Evolutionary conservation across 2,113 vertebrate genomes (phyloP), one percentile per base, ranked within the genome.

Genomic region (Ibidorhyncha struthersii): DNA sequence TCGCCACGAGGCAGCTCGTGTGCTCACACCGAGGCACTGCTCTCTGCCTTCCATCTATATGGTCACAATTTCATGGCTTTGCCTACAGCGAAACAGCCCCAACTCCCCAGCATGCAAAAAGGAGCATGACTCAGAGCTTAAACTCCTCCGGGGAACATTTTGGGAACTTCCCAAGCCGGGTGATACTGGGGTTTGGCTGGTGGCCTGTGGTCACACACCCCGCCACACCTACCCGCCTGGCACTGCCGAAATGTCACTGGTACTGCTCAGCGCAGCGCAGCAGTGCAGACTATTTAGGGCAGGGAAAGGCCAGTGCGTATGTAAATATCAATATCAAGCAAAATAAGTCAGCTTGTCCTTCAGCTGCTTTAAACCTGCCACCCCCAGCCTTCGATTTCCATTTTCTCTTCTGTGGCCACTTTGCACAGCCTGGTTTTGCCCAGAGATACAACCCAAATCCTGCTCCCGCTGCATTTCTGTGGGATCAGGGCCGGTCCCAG

Each of bases 1-100:
- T 47, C 3, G 0, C 18, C 40, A 36, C 0, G 3, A 45, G 56
- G 49, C 55, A 38, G 43, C 55, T 58, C 0, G 0, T 15, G 67
- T 19, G 22, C 40, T 85, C 0, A 0, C 32, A 8, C 47, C 0
- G 0, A 23, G 78, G 18, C 45, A 18, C 30, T 20, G 20, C 58
- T 45, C 65, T 70, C 52, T 90, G 53, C 58, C 62, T 3, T 65
- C 43, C 65, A 0, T 65, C 43, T 69, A 0, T 22, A 38, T 0
- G 0, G 19, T 25, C 36, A 49, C 7, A 43, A 10, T 73, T 69
- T 29, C 34, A 9, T 4, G 52, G 67, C 53, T 86, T 94, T 12
- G 7, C 58, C 58, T 63, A 56, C 27, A 40, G 40, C 4, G 7
- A 38, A 90, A 71, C 34, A 78, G 12, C 41, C 29, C 26, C 3